These are phyloP conservation scores for Apeira syringaria DNA, from an alignment of 2,888 invertebrate species.

Conservation along the genomic window DNA sequence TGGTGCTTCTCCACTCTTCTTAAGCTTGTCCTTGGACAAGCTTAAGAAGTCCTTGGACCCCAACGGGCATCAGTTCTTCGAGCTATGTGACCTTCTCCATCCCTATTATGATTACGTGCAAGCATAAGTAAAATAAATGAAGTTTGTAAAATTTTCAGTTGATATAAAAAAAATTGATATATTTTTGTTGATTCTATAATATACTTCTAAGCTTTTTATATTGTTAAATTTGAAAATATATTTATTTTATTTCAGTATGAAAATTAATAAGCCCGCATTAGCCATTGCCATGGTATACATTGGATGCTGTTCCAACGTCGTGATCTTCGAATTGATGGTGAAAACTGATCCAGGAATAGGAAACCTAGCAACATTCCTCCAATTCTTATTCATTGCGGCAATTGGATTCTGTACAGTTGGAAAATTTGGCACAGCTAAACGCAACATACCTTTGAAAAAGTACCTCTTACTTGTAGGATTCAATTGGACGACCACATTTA, in stretches of 20 bases:
- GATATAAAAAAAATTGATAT: too few species aligned
- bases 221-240: too few species aligned
- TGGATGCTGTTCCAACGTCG: conserved; percentile 96
- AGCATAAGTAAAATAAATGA: too few species aligned
- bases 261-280: conserved; percentile 85
- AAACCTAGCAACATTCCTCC: conserved; percentile 97
- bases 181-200: too few species aligned
- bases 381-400: conserved; percentile 95
- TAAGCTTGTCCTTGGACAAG: too few species aligned
- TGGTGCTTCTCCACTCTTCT: too few species aligned
- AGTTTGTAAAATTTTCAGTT: too few species aligned
- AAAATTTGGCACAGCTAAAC: conserved; percentile 91
- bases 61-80: too few species aligned
- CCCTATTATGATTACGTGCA: too few species aligned
- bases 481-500: conserved; percentile 96
- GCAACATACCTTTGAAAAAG: conserved; percentile 89
- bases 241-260: conserved; percentile 57
- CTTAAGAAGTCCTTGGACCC: too few species aligned
- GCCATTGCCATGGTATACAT: conserved; percentile 90
- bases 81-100: too few species aligned
- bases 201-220: too few species aligned
- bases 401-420: conserved; percentile 94
- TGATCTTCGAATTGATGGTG: conserved; percentile 94
- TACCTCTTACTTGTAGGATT: conserved; percentile 93
- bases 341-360: conserved; percentile 96